Percentiles rank a stretch among this genome's conserved stretches.
phyloP scores from a whole-genome alignment of 2,888 invertebrate species.

The Gryllus longicercus region DNA sequence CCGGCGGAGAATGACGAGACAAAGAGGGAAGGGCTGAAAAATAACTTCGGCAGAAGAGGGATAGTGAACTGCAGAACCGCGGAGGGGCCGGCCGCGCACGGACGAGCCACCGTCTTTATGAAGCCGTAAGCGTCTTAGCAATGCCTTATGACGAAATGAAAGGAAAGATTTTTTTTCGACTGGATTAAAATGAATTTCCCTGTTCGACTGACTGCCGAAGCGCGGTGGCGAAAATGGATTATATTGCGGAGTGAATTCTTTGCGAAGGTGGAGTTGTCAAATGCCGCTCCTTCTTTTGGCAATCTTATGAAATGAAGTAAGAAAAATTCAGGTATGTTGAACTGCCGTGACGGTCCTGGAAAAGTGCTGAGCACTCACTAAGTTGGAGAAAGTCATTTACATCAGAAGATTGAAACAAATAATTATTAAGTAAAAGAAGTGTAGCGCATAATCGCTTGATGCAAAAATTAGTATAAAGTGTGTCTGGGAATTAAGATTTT shows the following conservation, averaged over 20 bases:
- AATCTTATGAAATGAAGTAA: too few relatives aligned
- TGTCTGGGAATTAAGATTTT: too few relatives aligned
- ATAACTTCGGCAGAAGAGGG: conserved; percentile 10
- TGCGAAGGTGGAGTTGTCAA: neutral
- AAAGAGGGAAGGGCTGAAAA: conserved; percentile 1
- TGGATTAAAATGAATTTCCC: neutral
- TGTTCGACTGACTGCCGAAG: neutral
- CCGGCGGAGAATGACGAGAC: neutral
- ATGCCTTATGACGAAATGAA: conserved; percentile 4
- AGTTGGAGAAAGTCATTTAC: too few relatives aligned
- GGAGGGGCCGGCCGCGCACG: neutral
- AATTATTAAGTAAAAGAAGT: too few relatives aligned
- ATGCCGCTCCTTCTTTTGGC: neutral
- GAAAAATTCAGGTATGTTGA: too few relatives aligned
- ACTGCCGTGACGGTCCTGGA: too few relatives aligned
- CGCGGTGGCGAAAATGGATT: neutral
- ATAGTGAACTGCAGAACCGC: neutral
- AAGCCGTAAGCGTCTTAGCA: conserved; percentile 17
- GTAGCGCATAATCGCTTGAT: too few relatives aligned
- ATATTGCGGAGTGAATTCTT: neutral
- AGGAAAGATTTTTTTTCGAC: neutral
- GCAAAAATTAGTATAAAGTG: too few relatives aligned
- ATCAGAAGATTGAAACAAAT: too few relatives aligned
- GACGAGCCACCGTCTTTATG: neutral
- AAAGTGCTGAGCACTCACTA: too few relatives aligned